phyloP scores from a whole-genome alignment of 2,888 invertebrate species.

The Pimpla rufipes region DNA sequence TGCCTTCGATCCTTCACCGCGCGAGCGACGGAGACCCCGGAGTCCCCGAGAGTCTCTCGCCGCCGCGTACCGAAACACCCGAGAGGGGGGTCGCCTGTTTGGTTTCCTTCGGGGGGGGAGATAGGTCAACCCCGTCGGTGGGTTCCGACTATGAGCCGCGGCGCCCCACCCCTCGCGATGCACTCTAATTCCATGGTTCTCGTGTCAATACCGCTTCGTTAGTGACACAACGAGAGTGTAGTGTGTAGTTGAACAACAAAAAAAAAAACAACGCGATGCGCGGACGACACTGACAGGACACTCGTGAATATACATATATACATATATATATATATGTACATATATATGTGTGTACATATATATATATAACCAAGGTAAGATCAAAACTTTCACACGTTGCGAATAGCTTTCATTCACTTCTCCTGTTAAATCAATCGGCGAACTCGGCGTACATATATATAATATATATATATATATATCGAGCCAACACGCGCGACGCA shows the following conservation, averaged over 20 bases:
- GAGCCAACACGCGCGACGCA: neutral
- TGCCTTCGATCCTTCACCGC: conserved; percentile 48
- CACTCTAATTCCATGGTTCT: conserved; percentile 67
- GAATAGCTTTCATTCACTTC: conserved; percentile 49
- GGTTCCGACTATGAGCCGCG: conserved; percentile 72
- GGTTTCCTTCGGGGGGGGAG: conserved; percentile 16
- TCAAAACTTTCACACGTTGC: neutral
- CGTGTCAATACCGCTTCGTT: conserved; percentile 47
- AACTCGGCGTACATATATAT: neutral
- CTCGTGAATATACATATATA: conserved; percentile 38
- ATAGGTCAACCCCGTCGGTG: conserved; percentile 69
- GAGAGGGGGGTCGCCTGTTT: conserved; percentile 35
- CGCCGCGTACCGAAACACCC: conserved; percentile 22
- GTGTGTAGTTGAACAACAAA: neutral
- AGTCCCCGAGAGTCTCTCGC: conserved; percentile 3
- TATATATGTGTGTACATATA: too few relatives aligned
- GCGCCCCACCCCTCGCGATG: conserved; percentile 75
- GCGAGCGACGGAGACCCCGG: conserved; percentile 33
- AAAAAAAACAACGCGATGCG: conserved; percentile 44
- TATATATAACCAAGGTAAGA: conserved; percentile 69
- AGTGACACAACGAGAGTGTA: conserved; percentile 2
- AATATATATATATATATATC: neutral
- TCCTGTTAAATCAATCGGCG: conserved; percentile 32
- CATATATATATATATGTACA: too few relatives aligned
- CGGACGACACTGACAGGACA: conserved; percentile 62